Conservation (phyloP, 2,888 invertebrate genomes). For the Eutolmus rufibarbis region DNA sequence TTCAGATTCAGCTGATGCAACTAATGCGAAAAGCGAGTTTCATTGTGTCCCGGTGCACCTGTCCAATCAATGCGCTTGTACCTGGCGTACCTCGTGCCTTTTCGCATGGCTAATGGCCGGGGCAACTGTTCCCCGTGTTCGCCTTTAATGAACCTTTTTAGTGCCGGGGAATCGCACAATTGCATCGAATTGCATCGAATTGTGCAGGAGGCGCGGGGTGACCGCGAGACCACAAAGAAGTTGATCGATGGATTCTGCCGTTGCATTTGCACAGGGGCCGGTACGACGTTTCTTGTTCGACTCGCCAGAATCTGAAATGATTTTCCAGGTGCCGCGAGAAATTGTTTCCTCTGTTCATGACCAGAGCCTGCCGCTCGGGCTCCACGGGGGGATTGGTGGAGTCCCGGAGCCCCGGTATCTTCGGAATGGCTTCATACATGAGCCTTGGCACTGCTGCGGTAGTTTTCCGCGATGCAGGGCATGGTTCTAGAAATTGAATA, state of each 20-base stretch:
- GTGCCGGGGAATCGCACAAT: background rate
- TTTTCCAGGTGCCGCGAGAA: background rate
- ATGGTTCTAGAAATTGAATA: background rate
- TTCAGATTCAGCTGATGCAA: background rate
- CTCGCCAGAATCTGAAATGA: background rate
- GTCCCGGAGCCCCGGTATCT: background rate
- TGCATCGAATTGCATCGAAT: background rate
- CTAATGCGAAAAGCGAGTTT: background rate
- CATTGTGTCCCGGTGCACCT: background rate
- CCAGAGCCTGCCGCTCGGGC: background rate
- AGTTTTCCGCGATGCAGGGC: background rate
- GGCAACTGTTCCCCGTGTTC: slow-evolving; percentile 15
- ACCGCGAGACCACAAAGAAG: background rate
- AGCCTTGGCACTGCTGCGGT: background rate
- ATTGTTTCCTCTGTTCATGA: background rate
- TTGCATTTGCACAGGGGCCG: background rate
- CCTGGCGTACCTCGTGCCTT: background rate
- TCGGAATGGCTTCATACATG: background rate
- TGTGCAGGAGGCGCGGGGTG: background rate
- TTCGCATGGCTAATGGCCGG: background rate
- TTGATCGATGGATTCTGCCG: background rate
- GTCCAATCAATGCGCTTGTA: background rate
- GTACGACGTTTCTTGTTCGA: background rate
- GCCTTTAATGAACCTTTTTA: slow-evolving; percentile 15
- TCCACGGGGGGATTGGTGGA: background rate